Evolutionary conservation across 2,888 invertebrate genomes (phyloP), one percentile per base, ranked within the genome.

Genomic region (Diarsia mendica): DNA sequence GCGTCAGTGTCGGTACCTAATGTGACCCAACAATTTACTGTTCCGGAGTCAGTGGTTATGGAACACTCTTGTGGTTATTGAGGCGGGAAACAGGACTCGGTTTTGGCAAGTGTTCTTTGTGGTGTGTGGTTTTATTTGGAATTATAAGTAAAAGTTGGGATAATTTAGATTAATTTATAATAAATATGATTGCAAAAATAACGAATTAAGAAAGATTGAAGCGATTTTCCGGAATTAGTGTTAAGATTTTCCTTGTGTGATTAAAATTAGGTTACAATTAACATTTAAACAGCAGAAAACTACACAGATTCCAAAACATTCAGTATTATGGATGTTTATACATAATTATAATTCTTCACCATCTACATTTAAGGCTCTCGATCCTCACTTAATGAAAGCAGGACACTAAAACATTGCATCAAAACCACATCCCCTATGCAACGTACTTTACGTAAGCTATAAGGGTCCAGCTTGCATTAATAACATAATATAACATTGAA

Each of bases 11-110:
- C 67, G 58, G 69, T 70, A 61, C 68, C 64, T 76, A 74, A 83
- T 75, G 82, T 72, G 46, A 39, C 72, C 44, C 33, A 46, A 76
- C 72, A 51, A 80, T 74, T 67, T 73, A 72, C 46, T 64, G 51
- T 63, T 28, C 51, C 28, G 44, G 23, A 13, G 44, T 39, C 20
- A 15, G 46, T 53, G 28, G 46, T 33, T 48, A 70, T 51, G 60
- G 18, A 73, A 67, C 55, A 65, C 67, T 72, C 67, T 72, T 70
- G 49, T 68, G 5, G 55, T 67, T 67, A 65, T 60, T 65, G 20
- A n/a, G 15, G 11, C 9, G 28, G 58, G 18, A 23, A 33, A 39
- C 48, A 61, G 53, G 15, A 39, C 2, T 28, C 15, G 8, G 58
- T 58, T 58, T 28, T 15, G 15, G 28, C 4, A 8, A 58, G 8